These are phyloP conservation scores for Camelus bactrianus DNA, from an alignment of 2,113 vertebrate species.

Conservation along the genomic window DNA sequence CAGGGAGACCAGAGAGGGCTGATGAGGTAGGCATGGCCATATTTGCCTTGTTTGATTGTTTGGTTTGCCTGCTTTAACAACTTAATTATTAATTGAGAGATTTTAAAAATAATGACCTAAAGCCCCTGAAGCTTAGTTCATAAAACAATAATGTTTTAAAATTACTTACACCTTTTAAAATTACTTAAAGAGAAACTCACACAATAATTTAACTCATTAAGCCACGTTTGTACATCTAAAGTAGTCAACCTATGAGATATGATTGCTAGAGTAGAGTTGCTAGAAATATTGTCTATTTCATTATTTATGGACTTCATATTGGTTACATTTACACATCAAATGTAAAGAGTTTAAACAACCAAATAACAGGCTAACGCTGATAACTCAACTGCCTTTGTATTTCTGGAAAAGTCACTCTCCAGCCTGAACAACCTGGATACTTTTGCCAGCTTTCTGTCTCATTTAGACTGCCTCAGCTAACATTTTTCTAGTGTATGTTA, in stretches of 20 bases:
- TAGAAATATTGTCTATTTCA: not conserved
- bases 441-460: not conserved
- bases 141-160: not conserved
- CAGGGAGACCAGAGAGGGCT: not conserved
- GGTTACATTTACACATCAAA: not conserved
- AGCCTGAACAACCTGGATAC: not conserved
- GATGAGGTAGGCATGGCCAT: not conserved
- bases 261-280: not conserved
- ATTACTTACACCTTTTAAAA: not conserved
- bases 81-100: not conserved
- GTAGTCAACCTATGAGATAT: not conserved
- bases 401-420: not conserved
- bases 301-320: not conserved
- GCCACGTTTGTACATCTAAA: not conserved
- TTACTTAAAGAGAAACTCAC: conserved; percentile 28
- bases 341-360: not conserved
- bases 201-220: conserved; percentile 12
- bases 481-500: not conserved
- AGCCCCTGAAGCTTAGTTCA: not conserved
- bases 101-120: conserved; percentile 30
- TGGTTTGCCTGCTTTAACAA: not conserved
- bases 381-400: not conserved
- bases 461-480: not conserved
- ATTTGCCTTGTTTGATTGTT: not conserved
- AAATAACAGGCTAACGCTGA: not conserved